phyloP scores from a whole-genome alignment of 2,888 invertebrate genomes.

The Zygothrica quintamaculata region DNA sequence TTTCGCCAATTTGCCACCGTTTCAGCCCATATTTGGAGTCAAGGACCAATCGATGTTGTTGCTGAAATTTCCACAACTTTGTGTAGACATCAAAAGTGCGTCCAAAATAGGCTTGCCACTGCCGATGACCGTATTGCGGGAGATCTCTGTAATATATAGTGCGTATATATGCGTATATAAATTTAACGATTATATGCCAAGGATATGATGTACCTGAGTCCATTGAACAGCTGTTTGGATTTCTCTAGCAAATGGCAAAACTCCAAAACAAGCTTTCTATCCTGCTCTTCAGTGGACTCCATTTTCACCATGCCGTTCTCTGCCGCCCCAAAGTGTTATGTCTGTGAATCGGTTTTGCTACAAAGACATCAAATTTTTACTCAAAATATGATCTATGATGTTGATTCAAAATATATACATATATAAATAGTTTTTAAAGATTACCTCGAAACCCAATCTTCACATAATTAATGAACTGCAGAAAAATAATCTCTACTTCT shows the following conservation, averaged over 20 bases:
- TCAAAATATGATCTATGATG: too few species aligned
- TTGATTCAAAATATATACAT: too few species aligned
- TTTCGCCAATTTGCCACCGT: slow-evolving; percentile 99
- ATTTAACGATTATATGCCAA: slow-evolving; percentile 1
- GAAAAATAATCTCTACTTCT: background rate
- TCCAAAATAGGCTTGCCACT: slow-evolving; percentile 99
- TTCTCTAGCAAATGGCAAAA: slow-evolving; percentile 98
- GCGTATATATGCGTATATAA: background rate
- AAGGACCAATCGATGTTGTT: slow-evolving; percentile 95
- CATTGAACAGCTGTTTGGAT: slow-evolving; percentile 98
- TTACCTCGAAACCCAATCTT: too few species aligned
- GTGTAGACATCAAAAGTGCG: slow-evolving; percentile 99
- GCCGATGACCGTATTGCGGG: slow-evolving; percentile 98
- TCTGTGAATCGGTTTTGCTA: slow-evolving; percentile 81
- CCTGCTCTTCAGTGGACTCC: slow-evolving; percentile 93
- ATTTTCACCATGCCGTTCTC: slow-evolving; percentile 88
- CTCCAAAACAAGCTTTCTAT: slow-evolving; percentile 96
- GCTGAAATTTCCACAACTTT: slow-evolving; percentile 99
- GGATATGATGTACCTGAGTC: slow-evolving; percentile 88
- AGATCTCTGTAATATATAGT: slow-evolving; percentile 90
- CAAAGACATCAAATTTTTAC: too few species aligned
- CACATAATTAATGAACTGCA: slow-evolving; percentile 20
- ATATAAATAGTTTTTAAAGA: too few species aligned
- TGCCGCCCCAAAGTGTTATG: slow-evolving; percentile 83
- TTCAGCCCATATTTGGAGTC: slow-evolving; percentile 97